A percentile compares a stretch with the other conserved stretches of the same genome.
Evolutionary conservation across 2,888 invertebrate genomes (phyloP).

Genomic region (Lissocephala sabroskyi): DNA sequence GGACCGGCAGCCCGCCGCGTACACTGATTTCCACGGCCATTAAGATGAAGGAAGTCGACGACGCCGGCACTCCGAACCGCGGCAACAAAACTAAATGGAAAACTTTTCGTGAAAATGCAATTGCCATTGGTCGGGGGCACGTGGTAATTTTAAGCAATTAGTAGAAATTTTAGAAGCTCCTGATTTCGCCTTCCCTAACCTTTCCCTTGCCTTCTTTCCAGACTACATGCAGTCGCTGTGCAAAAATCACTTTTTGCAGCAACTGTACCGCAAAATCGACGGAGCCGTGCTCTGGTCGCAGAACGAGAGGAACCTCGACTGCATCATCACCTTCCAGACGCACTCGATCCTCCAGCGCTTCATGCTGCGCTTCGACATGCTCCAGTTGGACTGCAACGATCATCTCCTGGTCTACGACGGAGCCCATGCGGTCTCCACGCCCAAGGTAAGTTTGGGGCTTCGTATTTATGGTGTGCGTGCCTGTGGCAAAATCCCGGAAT

Average conservation of each 20-base stretch:
- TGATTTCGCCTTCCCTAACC: too few species aligned
- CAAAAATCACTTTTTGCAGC: conserved; percentile 91
- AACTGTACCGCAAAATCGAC: conserved; percentile 91
- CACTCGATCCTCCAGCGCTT: conserved; percentile 94
- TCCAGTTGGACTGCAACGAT: conserved; percentile 95
- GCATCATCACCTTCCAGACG: conserved; percentile 94
- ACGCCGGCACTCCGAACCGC: background rate
- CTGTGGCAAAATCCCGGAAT: background rate
- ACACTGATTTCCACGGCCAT: conserved; percentile 39
- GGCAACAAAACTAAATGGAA: background rate
- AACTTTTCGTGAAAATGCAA: too few species aligned
- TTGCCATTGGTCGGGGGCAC: too few species aligned
- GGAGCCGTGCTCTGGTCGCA: conserved; percentile 92
- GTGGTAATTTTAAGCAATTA: too few species aligned
- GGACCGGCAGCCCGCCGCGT: too few species aligned
- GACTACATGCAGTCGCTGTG: conserved; percentile 92
- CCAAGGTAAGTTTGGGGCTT: conserved; percentile 79
- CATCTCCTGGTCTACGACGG: conserved; percentile 94
- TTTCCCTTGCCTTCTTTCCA: too few species aligned
- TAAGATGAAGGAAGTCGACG: conserved; percentile 45
- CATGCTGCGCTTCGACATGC: conserved; percentile 93
- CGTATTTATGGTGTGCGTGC: too few species aligned
- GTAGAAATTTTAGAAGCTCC: too few species aligned
- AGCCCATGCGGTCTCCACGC: conserved; percentile 89
- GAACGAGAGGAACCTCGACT: conserved; percentile 92